A percentile compares a stretch with the other conserved stretches of the same genome.
phyloP scores from a whole-genome alignment of 2,113 vertebrate genomes.

The Pelobates fuscus region DNA sequence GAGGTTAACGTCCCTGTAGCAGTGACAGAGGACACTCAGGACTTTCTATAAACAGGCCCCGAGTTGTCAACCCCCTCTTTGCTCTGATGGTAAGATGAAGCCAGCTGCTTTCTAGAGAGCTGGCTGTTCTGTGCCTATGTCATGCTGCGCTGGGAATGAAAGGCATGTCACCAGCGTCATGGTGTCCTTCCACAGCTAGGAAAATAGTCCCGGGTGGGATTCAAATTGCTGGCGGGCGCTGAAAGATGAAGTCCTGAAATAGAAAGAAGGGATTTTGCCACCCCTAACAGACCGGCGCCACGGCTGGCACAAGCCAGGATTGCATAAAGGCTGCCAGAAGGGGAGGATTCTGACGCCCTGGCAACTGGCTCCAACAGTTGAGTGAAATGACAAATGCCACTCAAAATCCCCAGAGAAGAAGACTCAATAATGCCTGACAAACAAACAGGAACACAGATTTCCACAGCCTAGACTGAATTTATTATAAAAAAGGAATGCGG shows the following conservation, averaged over 20 bases:
- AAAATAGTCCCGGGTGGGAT: constrained; percentile 37
- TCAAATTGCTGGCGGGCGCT: constrained; percentile 30
- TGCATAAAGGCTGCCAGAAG: neutral
- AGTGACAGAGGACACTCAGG: constrained; percentile 31
- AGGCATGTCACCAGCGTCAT: constrained; percentile 35
- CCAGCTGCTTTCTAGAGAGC: constrained; percentile 36
- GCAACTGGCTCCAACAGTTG: no score
- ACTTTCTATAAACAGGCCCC: constrained; percentile 32
- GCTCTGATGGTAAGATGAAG: neutral
- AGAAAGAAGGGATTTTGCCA: constrained; percentile 25
- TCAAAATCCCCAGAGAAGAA: no score
- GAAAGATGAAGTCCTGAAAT: constrained; percentile 32
- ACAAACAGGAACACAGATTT: no score
- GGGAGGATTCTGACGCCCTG: neutral
- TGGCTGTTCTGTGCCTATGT: constrained; percentile 33
- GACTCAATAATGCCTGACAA: no score
- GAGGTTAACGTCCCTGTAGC: constrained; percentile 3
- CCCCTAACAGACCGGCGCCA: neutral
- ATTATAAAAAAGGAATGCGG: no score
- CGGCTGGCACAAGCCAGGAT: neutral
- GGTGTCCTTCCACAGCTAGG: constrained; percentile 32
- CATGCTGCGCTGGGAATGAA: constrained; percentile 29
- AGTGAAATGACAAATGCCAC: no score
- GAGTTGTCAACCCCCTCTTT: neutral
- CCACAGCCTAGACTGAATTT: no score